Conservation (phyloP, 2,888 invertebrate genomes). For the Agonum fuliginosum region DNA sequence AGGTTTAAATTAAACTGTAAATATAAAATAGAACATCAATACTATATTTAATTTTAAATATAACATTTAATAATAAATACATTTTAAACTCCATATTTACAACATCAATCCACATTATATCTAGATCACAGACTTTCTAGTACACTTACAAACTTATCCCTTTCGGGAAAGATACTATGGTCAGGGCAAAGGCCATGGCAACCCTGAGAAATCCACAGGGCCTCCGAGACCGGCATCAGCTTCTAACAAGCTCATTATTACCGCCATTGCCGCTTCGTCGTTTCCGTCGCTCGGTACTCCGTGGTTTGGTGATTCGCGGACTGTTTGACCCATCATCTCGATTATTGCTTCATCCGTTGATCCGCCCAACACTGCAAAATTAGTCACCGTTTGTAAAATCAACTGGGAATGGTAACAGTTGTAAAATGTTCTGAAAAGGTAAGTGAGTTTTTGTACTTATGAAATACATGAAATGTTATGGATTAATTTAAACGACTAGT, state of each 20-base stretch:
- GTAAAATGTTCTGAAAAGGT: too few species aligned
- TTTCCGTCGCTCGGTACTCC: constrained; percentile 80
- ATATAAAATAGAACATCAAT: not conserved
- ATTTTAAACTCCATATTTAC: constrained; percentile 10
- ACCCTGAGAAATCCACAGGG: constrained; percentile 88
- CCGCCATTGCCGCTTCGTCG: constrained; percentile 94
- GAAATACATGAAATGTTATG: not conserved
- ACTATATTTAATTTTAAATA: constrained; percentile 12
- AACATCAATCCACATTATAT: constrained; percentile 4
- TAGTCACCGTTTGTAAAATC: not conserved
- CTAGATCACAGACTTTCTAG: constrained; percentile 40
- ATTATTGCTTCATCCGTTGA: constrained; percentile 75
- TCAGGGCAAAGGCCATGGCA: constrained; percentile 90
- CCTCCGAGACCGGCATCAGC: constrained; percentile 93
- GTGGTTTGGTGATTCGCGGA: constrained; percentile 72
- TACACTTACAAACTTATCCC: constrained; percentile 33
- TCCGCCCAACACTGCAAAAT: constrained; percentile 66
- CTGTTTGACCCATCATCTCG: constrained; percentile 76
- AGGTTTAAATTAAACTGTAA: not conserved
- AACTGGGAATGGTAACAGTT: too few species aligned
- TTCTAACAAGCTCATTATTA: constrained; percentile 92
- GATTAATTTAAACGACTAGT: too few species aligned
- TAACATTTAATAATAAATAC: constrained; percentile 40
- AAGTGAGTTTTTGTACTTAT: constrained; percentile 2
- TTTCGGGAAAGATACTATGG: constrained; percentile 51